These are phyloP conservation scores for Prietella phreatophila DNA, from an alignment of 2,113 vertebrate genomes.

Conservation along the genomic window DNA sequence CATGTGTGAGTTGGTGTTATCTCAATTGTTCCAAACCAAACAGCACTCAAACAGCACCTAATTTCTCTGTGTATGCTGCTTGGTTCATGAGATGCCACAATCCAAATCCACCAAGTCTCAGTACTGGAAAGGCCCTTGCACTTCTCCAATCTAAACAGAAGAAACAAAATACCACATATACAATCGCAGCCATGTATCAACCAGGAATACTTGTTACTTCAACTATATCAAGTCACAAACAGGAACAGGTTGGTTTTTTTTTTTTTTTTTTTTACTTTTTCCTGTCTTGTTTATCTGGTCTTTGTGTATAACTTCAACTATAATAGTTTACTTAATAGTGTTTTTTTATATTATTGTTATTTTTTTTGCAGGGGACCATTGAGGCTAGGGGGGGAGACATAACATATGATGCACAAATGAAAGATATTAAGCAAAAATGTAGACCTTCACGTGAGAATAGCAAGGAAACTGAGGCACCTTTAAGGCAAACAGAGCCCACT, in stretches of 20 bases:
- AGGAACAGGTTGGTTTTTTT: slow-evolving; percentile 79
- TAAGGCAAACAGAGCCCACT: slow-evolving; percentile 85
- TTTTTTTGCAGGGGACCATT: slow-evolving; percentile 86
- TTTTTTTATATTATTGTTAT: slow-evolving; percentile 51
- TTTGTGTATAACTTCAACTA: background rate
- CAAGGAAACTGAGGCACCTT: slow-evolving; percentile 84
- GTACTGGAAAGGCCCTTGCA: slow-evolving; percentile 86
- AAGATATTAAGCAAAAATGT: slow-evolving; percentile 84
- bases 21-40: slow-evolving; percentile 95
- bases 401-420: slow-evolving; percentile 86
- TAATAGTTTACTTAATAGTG: slow-evolving; percentile 1
- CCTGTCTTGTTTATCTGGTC: background rate
- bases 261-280: background rate
- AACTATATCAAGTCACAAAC: slow-evolving; percentile 84
- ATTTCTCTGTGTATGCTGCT: slow-evolving; percentile 88
- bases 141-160: slow-evolving; percentile 91
- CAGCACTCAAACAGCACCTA: slow-evolving; percentile 79
- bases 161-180: slow-evolving; percentile 83
- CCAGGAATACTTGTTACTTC: slow-evolving; percentile 90
- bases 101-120: slow-evolving; percentile 88
- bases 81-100: slow-evolving; percentile 93
- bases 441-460: slow-evolving; percentile 89
- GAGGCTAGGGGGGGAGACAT: slow-evolving; percentile 86
- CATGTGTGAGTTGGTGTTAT: slow-evolving; percentile 98
- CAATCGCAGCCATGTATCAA: slow-evolving; percentile 88